Base-by-base conservation (phyloP, 35 echinoderm and acorn worm genomes). In the Amphiura filiformis region DNA sequence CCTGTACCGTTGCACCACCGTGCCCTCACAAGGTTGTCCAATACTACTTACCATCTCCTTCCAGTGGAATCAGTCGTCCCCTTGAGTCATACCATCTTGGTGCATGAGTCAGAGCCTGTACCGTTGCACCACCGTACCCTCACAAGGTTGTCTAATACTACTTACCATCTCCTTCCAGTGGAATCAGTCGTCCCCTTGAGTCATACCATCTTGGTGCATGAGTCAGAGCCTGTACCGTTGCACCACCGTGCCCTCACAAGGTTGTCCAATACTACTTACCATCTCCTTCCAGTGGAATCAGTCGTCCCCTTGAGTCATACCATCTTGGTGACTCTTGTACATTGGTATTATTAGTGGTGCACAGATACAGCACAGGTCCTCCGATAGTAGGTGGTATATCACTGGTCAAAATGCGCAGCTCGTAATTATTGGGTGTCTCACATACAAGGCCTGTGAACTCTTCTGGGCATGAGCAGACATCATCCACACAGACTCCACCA, bases 401-500 rank as follows among this genome's bases (percentile, higher is more conserved):
- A 15, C 39, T 84, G 14, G 77, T 87, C 0, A 79, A 26, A 23
- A 96, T 92, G 82, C 36, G 65, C 12, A 96, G 77, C 3, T 38
- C 70, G 28, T 89, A 80, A 1, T 78, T 30, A 14, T 64, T 83
- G 36, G 82, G 61, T 12, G 78, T 1, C 39, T 84, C 41, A 78
- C 96, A 99, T 18, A 81, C 65, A 26, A 37, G 70, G 23, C 96
- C 93, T 38, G 56, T 56, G 76, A 86, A 99, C 56, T 90, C 93
- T 30, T 87, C 87, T 38, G 70, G 93, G 80, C 96, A 99, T 52
- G 20, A 31, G 36, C 93, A 99, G 36, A 37, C 13, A 0, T 89
- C 90, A 52, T 87, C 76, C 2, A 92, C 35, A 64, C 96, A 99
- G 34, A 90, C 79, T 0, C 96, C 96, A 22, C 93, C 87, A 78